Evolutionary conservation across 2,797 vertebrate species (phyloP).

Genomic region (Gephyroberyx darwinii): DNA sequence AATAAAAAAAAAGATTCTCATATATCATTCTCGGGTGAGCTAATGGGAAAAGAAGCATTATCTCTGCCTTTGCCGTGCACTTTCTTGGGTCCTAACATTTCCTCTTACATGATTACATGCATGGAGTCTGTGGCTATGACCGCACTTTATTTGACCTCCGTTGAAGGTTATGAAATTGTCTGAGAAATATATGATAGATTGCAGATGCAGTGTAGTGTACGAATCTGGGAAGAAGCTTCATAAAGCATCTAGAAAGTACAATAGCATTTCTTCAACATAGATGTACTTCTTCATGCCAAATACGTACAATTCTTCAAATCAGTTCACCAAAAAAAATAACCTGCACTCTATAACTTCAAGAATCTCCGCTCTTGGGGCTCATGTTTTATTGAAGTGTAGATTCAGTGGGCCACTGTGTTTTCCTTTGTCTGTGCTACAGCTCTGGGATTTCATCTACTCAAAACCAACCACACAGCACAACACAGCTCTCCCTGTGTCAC

Average conservation of each 20-base stretch:
- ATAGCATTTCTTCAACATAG: not conserved
- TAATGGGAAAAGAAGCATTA: constrained; percentile 12
- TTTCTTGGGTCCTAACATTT: not conserved
- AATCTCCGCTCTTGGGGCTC: too few species aligned
- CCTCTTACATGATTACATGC: not conserved
- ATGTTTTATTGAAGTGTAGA: not conserved
- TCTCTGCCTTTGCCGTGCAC: not conserved
- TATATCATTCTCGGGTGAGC: constrained; percentile 13
- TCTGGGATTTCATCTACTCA: constrained; percentile 39
- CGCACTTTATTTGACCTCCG: not conserved
- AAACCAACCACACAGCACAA: constrained; percentile 27
- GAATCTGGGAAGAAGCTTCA: too few species aligned
- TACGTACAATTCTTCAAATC: not conserved
- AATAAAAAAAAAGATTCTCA: constrained; percentile 6
- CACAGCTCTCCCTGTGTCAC: constrained; percentile 27
- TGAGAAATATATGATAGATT: not conserved
- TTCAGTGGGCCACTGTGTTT: not conserved
- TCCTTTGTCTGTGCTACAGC: constrained; percentile 6
- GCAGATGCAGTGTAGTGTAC: not conserved
- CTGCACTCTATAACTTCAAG: too few species aligned
- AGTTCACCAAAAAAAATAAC: too few species aligned
- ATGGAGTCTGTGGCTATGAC: not conserved
- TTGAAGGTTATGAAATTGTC: not conserved
- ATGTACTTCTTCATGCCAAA: not conserved
- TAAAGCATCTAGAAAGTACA: too few species aligned